These are phyloP conservation scores for Epistrophella euchroma DNA, from an alignment of 2,888 invertebrate species.

Conservation along the genomic window DNA sequence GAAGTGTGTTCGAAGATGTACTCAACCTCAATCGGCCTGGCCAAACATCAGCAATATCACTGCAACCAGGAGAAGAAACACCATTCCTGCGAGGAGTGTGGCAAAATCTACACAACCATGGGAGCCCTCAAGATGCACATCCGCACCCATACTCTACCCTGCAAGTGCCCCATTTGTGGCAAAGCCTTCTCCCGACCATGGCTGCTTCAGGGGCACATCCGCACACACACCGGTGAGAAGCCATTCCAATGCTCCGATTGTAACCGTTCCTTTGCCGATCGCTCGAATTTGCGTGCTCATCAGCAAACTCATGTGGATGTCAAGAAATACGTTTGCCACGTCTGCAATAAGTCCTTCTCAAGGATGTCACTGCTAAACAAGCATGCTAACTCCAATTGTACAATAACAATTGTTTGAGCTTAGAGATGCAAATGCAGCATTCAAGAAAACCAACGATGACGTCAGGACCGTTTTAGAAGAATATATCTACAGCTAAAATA, in stretches of 20 bases:
- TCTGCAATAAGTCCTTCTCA: conserved; percentile 83
- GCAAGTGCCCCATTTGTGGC: conserved; percentile 83
- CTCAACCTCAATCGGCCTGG: conserved; percentile 96
- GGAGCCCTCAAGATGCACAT: conserved; percentile 84
- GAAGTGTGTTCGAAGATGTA: conserved; percentile 97
- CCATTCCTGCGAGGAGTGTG: conserved; percentile 82
- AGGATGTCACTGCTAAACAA: conserved; percentile 83
- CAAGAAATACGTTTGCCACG: conserved; percentile 82
- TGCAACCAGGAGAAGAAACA: conserved; percentile 94
- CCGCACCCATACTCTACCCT: conserved; percentile 83
- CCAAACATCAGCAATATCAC: conserved; percentile 98
- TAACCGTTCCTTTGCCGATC: conserved; percentile 83
- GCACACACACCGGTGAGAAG: conserved; percentile 83
- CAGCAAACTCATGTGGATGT: conserved; percentile 83
- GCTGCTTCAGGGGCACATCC: conserved; percentile 83
- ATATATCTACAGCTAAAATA: conserved; percentile 59
- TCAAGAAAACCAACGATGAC: neutral
- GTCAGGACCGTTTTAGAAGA: neutral
- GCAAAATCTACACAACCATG: conserved; percentile 82
- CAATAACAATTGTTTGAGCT: conserved; percentile 80
- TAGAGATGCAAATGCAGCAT: conserved; percentile 29
- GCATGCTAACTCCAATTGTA: conserved; percentile 82
- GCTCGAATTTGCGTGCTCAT: conserved; percentile 83
- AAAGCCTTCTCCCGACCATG: conserved; percentile 83
- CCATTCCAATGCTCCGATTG: conserved; percentile 83